These are phyloP conservation scores for Columbina picui DNA, from an alignment of 2,113 vertebrate genomes.

Conservation along the genomic window DNA sequence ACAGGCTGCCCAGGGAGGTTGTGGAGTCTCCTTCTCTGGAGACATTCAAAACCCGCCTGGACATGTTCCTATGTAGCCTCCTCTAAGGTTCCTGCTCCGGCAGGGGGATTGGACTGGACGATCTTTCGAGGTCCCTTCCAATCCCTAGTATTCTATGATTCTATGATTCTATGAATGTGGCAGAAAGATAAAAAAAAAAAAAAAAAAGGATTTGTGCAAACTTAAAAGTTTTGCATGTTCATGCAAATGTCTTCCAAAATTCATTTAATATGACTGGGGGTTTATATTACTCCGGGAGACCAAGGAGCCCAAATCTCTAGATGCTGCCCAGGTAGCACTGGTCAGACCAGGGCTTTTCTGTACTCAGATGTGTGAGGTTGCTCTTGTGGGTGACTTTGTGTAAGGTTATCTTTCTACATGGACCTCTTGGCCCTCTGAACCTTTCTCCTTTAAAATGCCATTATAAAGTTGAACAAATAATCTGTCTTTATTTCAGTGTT, in stretches of 20 bases:
- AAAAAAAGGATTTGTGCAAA: background rate
- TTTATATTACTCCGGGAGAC: background rate
- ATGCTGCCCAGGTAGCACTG: background rate
- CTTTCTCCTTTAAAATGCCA: background rate
- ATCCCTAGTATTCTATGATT: too few relatives aligned
- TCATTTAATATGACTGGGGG: background rate
- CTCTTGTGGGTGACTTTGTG: background rate
- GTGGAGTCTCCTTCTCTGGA: too few relatives aligned
- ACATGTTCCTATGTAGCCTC: too few relatives aligned
- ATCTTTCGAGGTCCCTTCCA: too few relatives aligned
- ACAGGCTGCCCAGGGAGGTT: too few relatives aligned
- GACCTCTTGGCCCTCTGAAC: background rate
- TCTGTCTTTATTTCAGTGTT: background rate
- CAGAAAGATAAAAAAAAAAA: background rate
- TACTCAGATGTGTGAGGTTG: background rate
- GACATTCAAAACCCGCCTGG: too few relatives aligned
- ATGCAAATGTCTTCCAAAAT: rapidly evolving
- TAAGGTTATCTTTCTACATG: background rate
- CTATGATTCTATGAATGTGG: too few relatives aligned
- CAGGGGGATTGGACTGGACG: too few relatives aligned
- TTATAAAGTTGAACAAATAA: background rate
- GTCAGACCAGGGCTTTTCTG: background rate
- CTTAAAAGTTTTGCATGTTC: background rate
- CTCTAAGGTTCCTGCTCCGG: too few relatives aligned
- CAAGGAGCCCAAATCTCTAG: background rate